phyloP scores from a whole-genome alignment of 2,113 vertebrate species.

The Petromus typicus region DNA sequence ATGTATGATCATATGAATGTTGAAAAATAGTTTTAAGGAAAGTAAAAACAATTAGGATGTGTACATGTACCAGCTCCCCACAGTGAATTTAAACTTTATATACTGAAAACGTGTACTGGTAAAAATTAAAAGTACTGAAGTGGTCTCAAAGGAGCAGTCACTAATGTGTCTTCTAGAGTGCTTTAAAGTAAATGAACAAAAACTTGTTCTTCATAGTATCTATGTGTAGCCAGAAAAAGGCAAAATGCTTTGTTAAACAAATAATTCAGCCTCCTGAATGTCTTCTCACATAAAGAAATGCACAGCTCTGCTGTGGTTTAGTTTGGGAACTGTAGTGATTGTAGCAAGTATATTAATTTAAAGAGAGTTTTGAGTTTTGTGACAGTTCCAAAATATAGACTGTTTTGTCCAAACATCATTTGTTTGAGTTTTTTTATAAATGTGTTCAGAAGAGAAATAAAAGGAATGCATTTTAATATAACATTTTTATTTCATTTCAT shows the following conservation, averaged over 20 bases:
- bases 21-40: neutral
- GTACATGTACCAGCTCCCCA: neutral
- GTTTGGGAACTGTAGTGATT: conserved; percentile 6
- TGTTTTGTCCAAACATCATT: neutral
- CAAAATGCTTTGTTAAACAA: conserved; percentile 28
- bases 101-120: neutral
- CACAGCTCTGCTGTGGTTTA: neutral
- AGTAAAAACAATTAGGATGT: neutral
- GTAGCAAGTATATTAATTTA: conserved; percentile 7
- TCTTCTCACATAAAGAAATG: neutral
- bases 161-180: neutral
- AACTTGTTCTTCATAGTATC: neutral
- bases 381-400: neutral
- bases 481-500: neutral
- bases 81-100: neutral
- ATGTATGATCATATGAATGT: neutral
- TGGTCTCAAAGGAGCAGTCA: neutral
- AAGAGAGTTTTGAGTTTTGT: neutral
- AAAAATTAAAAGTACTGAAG: neutral
- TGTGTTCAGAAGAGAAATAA: conserved; percentile 5
- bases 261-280: neutral
- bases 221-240: neutral
- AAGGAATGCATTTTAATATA: neutral
- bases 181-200: neutral
- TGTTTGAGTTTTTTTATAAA: neutral